Evolutionary conservation across 2,113 vertebrate genomes (phyloP).

Genomic region (Atractosteus spatula): DNA sequence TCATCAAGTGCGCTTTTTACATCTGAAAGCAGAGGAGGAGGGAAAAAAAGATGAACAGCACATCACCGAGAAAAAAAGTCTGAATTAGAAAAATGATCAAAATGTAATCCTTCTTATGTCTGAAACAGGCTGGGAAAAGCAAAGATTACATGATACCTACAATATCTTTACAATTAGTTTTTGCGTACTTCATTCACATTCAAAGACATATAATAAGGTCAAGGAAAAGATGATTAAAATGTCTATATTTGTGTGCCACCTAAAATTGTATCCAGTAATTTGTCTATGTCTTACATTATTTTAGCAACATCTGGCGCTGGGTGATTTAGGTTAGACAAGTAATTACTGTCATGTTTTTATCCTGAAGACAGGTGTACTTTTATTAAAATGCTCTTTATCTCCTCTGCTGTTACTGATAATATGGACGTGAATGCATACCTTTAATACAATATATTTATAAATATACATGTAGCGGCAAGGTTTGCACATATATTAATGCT

Average conservation of each 20-base stretch:
- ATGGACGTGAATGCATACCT: conserved; percentile 38
- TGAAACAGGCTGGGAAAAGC: conserved; percentile 35
- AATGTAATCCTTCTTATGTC: conserved; percentile 65
- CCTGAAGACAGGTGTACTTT: conserved; percentile 78
- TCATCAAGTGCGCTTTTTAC: conserved; percentile 82
- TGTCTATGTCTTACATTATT: conserved; percentile 71
- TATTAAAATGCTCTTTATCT: conserved; percentile 72
- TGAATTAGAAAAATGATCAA: conserved; percentile 58
- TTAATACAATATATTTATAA: conserved; percentile 31
- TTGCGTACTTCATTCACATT: conserved; percentile 58
- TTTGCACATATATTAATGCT: too few relatives aligned
- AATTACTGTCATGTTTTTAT: conserved; percentile 77
- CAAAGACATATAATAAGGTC: conserved; percentile 68
- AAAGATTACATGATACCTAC: conserved; percentile 58
- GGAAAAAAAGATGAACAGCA: conserved; percentile 28
- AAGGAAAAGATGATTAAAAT: conserved; percentile 79
- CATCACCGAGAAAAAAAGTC: conserved; percentile 67
- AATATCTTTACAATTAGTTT: conserved; percentile 66
- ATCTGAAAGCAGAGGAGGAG: conserved; percentile 67
- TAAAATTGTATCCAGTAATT: conserved; percentile 60
- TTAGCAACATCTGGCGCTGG: conserved; percentile 77
- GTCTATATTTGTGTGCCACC: conserved; percentile 65
- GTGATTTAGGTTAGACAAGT: conserved; percentile 79
- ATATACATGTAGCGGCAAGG: not conserved
- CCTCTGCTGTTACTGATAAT: conserved; percentile 25